Conservation (phyloP, 2,888 invertebrate species). For the Nemotelus nigrinus region DNA sequence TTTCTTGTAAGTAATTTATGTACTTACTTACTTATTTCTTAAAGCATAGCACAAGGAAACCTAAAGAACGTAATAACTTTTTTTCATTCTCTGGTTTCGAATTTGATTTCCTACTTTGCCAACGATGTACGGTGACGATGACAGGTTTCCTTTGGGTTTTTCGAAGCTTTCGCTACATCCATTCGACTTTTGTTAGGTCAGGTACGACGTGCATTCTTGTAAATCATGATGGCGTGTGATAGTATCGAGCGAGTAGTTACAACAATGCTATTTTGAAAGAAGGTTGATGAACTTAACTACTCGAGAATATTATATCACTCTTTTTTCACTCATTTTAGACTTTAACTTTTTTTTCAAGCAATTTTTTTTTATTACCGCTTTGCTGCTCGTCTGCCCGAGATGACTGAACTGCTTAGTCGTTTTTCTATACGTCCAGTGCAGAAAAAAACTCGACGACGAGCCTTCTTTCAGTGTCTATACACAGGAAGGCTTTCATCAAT, state of each 20-base stretch:
- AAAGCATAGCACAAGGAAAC: conserved; percentile 1
- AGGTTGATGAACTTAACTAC: conserved; percentile 31
- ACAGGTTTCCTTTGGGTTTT: no score
- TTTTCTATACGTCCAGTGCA: no score
- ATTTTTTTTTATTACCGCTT: background rate
- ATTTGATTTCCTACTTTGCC: conserved; percentile 1
- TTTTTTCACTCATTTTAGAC: conserved; percentile 18
- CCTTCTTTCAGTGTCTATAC: background rate
- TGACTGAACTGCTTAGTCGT: background rate
- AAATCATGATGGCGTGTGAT: no score
- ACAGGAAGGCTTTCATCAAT: conserved; percentile 40
- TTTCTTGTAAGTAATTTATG: conserved; percentile 15
- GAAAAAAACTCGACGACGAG: no score
- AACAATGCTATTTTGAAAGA: background rate
- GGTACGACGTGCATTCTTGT: no score
- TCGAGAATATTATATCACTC: conserved; percentile 22
- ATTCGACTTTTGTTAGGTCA: no score
- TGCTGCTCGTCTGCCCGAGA: background rate
- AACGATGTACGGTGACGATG: no score
- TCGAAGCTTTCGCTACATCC: no score
- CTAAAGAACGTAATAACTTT: conserved; percentile 18
- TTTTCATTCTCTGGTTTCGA: background rate
- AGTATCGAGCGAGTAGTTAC: no score
- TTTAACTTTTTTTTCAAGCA: background rate
- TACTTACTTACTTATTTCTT: background rate